Base-by-base conservation (phyloP, 2,113 vertebrate genomes). In the Nematolebias whitei region DNA sequence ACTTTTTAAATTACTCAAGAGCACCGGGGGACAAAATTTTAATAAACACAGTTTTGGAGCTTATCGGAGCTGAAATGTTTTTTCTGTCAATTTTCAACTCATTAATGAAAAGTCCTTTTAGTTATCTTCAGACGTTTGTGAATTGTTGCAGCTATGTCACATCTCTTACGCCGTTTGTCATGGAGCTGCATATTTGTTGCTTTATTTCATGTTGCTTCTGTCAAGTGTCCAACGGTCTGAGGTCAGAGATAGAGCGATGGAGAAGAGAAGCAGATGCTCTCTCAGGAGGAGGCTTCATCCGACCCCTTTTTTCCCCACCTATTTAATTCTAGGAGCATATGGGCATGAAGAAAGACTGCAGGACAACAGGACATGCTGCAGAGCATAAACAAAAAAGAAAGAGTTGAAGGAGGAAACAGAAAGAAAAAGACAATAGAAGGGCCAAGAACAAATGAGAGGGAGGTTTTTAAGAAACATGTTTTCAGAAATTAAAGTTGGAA, bases 231-330 rank as follows among this genome's bases (percentile, higher is more conserved):
- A 85, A 80, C 57, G 35, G 67, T 79, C 72, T 84, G 85, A 87
- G 85, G 82, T 88, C 85, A 90, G 82, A 66, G 43, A 72, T 35
- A 64, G 53, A 20, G 39, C 56, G 57, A 75, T 60, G 39, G 63
- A 79, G 79, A 78, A 82, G 68, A 80, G 74, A 81, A 91, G 81
- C 90, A 91, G 88, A 92, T 89, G 88, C 89, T 90, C 76, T 78
- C 89, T 85, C 89, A 82, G 87, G 87, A 88, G 89, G 89, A 87
- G 86, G 87, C 49, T 78, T 71, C 64, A 68, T 68, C 80, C 79
- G 68, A 67, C 71, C 68, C 53, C 55, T 62, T 24, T 51, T 8
- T 57, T 71, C 20, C 8, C 70, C 65, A 71, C 49, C 20, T 49
- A 44, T 83, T 79, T 84, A 75, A 84, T 83, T 85, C 77, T 75